A percentile compares a stretch with the other conserved stretches of the same genome.
Conservation (phyloP, 2,113 vertebrate species). For the Nyctibius bracteatus region DNA sequence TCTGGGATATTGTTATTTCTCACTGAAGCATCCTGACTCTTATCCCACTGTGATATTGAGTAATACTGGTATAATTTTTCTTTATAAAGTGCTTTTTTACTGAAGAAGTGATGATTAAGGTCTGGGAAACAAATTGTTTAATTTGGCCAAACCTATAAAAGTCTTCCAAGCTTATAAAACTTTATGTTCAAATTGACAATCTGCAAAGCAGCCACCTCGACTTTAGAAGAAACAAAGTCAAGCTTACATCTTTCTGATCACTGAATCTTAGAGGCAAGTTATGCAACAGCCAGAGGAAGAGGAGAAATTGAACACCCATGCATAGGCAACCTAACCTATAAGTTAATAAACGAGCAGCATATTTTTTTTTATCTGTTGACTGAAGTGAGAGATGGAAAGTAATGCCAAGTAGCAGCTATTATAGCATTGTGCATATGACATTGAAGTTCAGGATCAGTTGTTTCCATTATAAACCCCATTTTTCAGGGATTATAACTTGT, state of each 20-base stretch:
- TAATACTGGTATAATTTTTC: background rate
- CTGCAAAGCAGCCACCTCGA: background rate
- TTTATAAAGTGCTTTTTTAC: background rate
- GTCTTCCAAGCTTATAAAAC: background rate
- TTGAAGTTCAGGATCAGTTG: conserved; percentile 51
- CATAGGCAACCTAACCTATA: background rate
- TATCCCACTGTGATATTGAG: background rate
- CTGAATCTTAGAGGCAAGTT: background rate
- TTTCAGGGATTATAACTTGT: conserved; percentile 39
- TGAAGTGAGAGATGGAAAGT: conserved; percentile 23
- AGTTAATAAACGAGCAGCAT: background rate
- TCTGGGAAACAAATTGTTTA: background rate
- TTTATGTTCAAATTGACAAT: background rate
- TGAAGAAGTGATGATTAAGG: background rate
- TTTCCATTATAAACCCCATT: conserved; percentile 45
- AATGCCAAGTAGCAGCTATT: conserved; percentile 13
- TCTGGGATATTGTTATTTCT: background rate
- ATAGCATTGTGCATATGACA: background rate
- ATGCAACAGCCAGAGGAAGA: background rate
- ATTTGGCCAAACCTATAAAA: background rate
- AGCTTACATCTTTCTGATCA: background rate
- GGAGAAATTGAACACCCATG: background rate
- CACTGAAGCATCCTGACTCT: background rate
- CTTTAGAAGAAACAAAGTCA: background rate
- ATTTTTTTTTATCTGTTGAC: background rate